Evolutionary conservation across 2,113 vertebrate genomes (phyloP).

Genomic region (Tragulus kanchil): DNA sequence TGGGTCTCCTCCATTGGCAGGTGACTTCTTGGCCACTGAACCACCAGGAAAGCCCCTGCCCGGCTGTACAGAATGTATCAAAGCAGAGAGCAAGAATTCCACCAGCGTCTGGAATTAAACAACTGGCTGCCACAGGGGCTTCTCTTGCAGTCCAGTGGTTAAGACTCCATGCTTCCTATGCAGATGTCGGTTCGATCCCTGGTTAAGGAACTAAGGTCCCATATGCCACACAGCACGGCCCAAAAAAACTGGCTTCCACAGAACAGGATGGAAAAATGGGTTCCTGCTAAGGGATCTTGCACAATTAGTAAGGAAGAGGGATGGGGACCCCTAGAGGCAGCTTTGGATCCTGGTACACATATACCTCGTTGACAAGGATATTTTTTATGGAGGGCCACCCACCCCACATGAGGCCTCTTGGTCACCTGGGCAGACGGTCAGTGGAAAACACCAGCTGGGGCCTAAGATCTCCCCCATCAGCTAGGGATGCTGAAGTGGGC

Average conservation of each 20-base stretch:
- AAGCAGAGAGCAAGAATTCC: background rate
- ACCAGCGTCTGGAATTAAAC: background rate
- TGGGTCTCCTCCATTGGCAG: no score
- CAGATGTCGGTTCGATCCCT: no score
- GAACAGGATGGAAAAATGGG: background rate
- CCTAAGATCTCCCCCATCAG: background rate
- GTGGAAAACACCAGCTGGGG: background rate
- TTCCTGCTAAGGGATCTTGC: background rate
- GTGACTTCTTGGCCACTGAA: no score
- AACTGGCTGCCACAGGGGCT: background rate
- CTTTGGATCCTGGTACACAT: background rate
- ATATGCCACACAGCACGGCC: no score
- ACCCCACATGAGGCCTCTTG: background rate
- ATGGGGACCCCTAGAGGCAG: background rate
- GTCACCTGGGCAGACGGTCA: background rate
- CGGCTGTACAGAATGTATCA: background rate
- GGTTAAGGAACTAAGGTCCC: no score
- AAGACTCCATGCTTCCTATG: no score
- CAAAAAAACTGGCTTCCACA: background rate
- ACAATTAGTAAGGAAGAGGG: background rate
- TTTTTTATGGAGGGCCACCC: slow-evolving; percentile 27
- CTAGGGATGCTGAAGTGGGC: background rate
- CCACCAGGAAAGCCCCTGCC: no score
- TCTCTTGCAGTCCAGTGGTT: no score
- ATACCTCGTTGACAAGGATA: background rate